Evolutionary conservation across 2,888 invertebrate species (phyloP).

Genomic region (Pasiphila rectangulata): DNA sequence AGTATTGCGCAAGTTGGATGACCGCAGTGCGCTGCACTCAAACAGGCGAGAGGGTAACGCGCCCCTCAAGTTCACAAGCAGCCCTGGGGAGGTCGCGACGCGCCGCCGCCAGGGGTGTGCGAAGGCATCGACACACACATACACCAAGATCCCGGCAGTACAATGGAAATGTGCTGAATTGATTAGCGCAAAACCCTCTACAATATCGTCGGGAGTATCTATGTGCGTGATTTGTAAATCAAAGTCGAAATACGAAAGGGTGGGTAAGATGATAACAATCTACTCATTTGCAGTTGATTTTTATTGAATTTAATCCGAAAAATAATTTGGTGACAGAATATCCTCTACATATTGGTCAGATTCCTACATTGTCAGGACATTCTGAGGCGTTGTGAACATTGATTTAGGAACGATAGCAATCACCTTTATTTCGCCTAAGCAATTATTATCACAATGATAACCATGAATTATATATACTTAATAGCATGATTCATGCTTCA

Average conservation of each 20-base stretch:
- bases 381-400: too few relatives aligned
- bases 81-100: constrained; percentile 58
- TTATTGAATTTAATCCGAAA: too few relatives aligned
- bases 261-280: constrained; percentile 13
- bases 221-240: constrained; percentile 22
- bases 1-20: constrained; percentile 47
- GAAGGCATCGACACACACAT: constrained; percentile 45
- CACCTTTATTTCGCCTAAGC: not conserved
- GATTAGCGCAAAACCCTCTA: constrained; percentile 40
- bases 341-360: too few relatives aligned
- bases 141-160: constrained; percentile 40
- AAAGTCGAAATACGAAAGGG: constrained; percentile 20
- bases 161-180: constrained; percentile 42
- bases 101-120: constrained; percentile 42
- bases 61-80: constrained; percentile 76
- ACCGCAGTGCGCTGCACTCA: constrained; percentile 45
- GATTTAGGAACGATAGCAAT: too few relatives aligned
- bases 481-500: constrained; percentile 10
- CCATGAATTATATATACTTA: not conserved
- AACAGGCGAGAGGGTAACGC: constrained; percentile 63
- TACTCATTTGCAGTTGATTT: not conserved
- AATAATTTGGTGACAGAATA: too few relatives aligned
- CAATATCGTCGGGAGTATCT: constrained; percentile 13
- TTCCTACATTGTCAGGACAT: too few relatives aligned
- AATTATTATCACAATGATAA: not conserved